Base-by-base conservation (phyloP, 2,888 invertebrate species). In the Griposia aprilina region DNA sequence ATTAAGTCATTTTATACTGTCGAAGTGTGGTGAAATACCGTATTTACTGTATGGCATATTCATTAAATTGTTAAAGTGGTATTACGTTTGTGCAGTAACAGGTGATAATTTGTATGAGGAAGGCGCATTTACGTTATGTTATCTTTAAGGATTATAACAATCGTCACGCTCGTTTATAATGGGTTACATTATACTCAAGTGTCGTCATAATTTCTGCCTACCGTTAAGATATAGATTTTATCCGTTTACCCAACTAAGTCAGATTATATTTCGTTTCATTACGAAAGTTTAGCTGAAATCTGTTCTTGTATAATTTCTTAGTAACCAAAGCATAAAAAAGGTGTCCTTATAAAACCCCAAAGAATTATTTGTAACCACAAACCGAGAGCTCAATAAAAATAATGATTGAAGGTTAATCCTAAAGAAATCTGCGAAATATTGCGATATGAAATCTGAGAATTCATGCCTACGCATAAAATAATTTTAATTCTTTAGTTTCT, bases 1-100 rank as follows among this genome's bases (percentile, higher is more conserved):
- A 89, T 89, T 89, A 88, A 90, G 88, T 84, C 65, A 89, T 90
- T 89, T 88, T 80, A 86, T 81, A 79, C 72, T 76, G 70, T 81
- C 65, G 48, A 85, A 66, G 85, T 81, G 62, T 75, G 67, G 55
- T 66, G 84, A 69, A 76, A 78, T 82, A 59, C 67, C 41, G 62
- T 80, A 75, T 66, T 81, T 80, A 70, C 66, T 45, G 50, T 78
- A 55, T 23, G 50, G 77, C 41, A 78, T 85, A 83, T 83, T 81
- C 81, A 81, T 81, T 77, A 76, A 79, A 82, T 84, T 86, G 76
- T 83, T 78, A 26, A 41, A 23, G 45, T 23, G 17, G 70, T 70
- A 74, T 80, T 82, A 84, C 45, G 63, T 10, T 59, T 71, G 71
- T 83, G 76, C 71, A 70, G 84, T 88, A 88, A 88, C 81, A 5